Conservation (phyloP, 2,797 vertebrate species). For the Ptychadena robeensis region DNA sequence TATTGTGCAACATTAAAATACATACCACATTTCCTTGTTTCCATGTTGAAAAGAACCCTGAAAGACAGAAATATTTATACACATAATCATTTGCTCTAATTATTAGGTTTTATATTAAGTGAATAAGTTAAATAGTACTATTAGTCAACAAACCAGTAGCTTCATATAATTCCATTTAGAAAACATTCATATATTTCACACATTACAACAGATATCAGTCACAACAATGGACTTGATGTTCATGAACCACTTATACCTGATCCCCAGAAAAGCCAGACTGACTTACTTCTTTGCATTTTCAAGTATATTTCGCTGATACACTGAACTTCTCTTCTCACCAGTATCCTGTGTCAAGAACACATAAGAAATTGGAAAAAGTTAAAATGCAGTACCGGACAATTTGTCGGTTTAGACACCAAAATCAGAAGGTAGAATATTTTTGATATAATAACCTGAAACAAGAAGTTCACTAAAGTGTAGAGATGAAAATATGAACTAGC, state of each 20-base stretch:
- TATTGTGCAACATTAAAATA: neutral
- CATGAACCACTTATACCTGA: neutral
- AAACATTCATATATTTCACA: neutral
- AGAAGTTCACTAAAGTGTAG: too few relatives aligned
- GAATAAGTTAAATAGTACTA: too few relatives aligned
- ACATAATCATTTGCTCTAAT: too few relatives aligned
- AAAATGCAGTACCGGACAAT: neutral
- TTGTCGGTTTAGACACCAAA: too few relatives aligned
- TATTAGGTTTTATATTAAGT: neutral
- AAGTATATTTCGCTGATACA: constrained; percentile 79
- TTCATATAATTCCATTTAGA: neutral
- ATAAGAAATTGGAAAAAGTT: neutral
- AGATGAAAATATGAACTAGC: too few relatives aligned
- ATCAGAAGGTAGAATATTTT: too few relatives aligned
- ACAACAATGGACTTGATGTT: too few relatives aligned
- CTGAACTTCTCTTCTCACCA: constrained; percentile 73
- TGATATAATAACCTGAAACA: too few relatives aligned
- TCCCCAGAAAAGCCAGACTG: constrained; percentile 26
- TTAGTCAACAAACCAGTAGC: neutral
- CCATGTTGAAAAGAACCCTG: constrained; percentile 89
- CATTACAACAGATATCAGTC: too few relatives aligned
- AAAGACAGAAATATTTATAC: constrained; percentile 57
- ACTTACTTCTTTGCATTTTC: constrained; percentile 91
- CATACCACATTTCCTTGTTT: constrained; percentile 85
- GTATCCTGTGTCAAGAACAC: constrained; percentile 75